Evolutionary conservation across 2,888 invertebrate genomes (phyloP).

Genomic region (Zhuqinia jingwanae): DNA sequence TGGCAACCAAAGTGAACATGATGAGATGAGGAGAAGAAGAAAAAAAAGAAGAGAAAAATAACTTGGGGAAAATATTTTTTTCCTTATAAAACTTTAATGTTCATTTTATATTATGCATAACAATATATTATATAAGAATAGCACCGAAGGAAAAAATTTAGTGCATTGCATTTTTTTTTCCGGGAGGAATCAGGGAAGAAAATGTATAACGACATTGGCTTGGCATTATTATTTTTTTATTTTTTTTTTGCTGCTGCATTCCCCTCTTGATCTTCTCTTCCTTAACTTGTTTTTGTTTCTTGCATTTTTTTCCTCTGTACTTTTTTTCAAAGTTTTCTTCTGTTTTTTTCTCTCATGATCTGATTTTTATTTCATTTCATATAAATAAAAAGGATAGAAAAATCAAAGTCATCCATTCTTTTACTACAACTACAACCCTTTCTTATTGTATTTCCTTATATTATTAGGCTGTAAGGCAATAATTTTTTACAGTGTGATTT

Average conservation of each 20-base stretch:
- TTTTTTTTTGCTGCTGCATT: not conserved
- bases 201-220: conserved; percentile 1
- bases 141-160: conserved; percentile 28
- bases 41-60: conserved; percentile 18
- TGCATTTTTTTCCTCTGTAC: conserved; percentile 38
- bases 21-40: conserved; percentile 37
- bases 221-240: not conserved
- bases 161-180: conserved; percentile 1
- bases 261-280: conserved; percentile 26
- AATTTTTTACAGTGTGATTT: conserved; percentile 19
- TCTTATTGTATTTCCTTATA: not conserved
- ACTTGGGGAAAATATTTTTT: conserved; percentile 15
- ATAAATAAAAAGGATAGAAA: not conserved
- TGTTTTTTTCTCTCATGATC: not conserved
- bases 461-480: too few relatives aligned
- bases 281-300: conserved; percentile 2
- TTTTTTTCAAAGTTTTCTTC: conserved; percentile 31
- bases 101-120: conserved; percentile 5
- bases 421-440: conserved; percentile 3
- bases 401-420: too few relatives aligned
- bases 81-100: conserved; percentile 8
- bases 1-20: conserved; percentile 72
- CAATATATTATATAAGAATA: not conserved
- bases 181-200: conserved; percentile 6
- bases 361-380: too few relatives aligned